Evolutionary conservation across 2,888 invertebrate genomes (phyloP).

Genomic region (Eubasilissa splendida): DNA sequence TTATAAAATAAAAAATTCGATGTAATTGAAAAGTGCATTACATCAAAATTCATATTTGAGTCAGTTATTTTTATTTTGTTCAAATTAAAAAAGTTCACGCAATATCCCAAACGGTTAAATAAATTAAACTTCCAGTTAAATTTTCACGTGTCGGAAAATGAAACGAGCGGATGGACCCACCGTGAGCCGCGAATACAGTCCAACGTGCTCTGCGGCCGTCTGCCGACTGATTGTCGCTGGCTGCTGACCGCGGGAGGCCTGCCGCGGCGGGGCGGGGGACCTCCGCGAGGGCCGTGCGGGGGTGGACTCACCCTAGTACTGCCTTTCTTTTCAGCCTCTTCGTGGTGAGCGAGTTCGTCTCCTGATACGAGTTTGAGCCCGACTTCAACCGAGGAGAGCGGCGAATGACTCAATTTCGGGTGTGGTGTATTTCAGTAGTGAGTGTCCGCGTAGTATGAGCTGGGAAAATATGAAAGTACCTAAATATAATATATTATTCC

Average conservation of each 20-base stretch:
- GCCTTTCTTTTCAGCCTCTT: background rate
- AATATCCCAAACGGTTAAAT: too few relatives aligned
- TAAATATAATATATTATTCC: too few relatives aligned
- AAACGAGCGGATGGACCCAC: background rate
- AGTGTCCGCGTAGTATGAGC: too few relatives aligned
- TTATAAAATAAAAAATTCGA: too few relatives aligned
- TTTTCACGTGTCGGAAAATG: background rate
- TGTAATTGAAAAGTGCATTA: background rate
- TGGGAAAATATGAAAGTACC: too few relatives aligned
- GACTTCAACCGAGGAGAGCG: background rate
- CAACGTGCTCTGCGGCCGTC: background rate
- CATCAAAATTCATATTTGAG: constrained; percentile 21
- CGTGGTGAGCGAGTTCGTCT: background rate
- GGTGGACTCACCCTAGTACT: background rate
- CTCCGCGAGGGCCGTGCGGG: background rate
- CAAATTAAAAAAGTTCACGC: too few relatives aligned
- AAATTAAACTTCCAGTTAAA: too few relatives aligned
- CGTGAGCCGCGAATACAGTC: background rate
- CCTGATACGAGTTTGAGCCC: background rate
- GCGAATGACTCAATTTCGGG: too few relatives aligned
- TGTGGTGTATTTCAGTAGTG: too few relatives aligned
- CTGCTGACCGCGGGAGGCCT: background rate
- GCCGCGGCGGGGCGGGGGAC: background rate
- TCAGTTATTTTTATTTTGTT: background rate
- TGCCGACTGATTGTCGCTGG: background rate